These are phyloP conservation scores for Harpagifer antarcticus DNA, from an alignment of 2,797 vertebrate genomes.

Conservation along the genomic window DNA sequence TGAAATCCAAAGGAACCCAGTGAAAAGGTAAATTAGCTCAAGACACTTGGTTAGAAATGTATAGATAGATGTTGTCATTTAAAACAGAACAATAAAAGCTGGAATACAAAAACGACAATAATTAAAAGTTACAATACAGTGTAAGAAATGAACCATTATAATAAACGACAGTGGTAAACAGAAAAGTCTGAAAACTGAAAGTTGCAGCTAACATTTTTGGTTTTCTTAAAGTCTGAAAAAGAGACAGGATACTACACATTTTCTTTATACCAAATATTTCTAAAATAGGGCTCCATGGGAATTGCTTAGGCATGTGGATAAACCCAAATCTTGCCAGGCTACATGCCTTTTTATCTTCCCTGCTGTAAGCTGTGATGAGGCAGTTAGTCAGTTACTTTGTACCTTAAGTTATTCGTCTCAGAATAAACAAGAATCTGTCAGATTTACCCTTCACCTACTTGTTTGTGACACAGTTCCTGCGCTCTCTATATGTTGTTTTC, in stretches of 20 bases:
- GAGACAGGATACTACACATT: background rate
- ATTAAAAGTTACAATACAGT: too few relatives aligned
- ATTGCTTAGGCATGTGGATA: background rate
- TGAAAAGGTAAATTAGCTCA: background rate
- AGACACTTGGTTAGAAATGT: background rate
- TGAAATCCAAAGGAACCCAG: background rate
- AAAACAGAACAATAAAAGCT: too few relatives aligned
- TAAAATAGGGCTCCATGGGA: too few relatives aligned
- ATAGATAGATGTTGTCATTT: too few relatives aligned
- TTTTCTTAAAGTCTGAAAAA: background rate
- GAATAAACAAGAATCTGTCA: background rate
- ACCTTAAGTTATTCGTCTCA: background rate
- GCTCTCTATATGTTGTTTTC: background rate
- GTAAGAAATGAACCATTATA: too few relatives aligned
- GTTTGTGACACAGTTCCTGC: background rate
- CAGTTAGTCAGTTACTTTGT: background rate
- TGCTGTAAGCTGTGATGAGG: background rate
- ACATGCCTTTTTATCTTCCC: background rate
- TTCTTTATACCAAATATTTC: background rate
- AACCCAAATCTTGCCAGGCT: slow-evolving; percentile 2
- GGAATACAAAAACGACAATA: too few relatives aligned
- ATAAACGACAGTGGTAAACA: too few relatives aligned
- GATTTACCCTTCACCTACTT: background rate
- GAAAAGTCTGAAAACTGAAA: too few relatives aligned
- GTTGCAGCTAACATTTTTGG: too few relatives aligned